Evolutionary conservation across 2,888 invertebrate species (phyloP).

Genomic region (Tetrapedia diversipes): DNA sequence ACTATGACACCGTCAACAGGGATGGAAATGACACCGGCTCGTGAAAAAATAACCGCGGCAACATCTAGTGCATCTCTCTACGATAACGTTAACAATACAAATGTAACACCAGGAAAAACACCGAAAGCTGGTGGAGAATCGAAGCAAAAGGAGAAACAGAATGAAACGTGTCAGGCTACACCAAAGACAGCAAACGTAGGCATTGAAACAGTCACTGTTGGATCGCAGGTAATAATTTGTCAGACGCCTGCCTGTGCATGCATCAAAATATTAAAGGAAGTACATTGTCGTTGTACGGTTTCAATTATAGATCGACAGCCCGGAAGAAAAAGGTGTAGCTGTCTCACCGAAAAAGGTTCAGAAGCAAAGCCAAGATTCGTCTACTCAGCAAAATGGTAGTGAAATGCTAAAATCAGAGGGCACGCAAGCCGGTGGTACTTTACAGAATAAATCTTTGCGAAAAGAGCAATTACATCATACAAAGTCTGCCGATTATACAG

Average conservation of each 20-base stretch:
- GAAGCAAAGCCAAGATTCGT: slow-evolving; percentile 84
- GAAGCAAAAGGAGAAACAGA: slow-evolving; percentile 83
- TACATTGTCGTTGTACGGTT: neutral
- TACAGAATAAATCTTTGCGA: slow-evolving; percentile 83
- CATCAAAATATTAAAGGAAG: no score
- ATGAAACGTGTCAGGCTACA: slow-evolving; percentile 82
- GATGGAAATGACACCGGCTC: slow-evolving; percentile 85
- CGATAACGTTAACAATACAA: slow-evolving; percentile 88
- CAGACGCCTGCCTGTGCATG: no score
- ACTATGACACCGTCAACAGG: slow-evolving; percentile 88
- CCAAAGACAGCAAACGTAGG: slow-evolving; percentile 80
- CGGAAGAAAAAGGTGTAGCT: slow-evolving; percentile 82
- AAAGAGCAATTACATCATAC: slow-evolving; percentile 82
- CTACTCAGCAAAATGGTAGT: slow-evolving; percentile 78
- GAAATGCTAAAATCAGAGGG: slow-evolving; percentile 90
- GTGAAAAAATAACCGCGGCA: slow-evolving; percentile 91
- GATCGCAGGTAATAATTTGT: slow-evolving; percentile 86
- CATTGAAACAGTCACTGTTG: slow-evolving; percentile 81
- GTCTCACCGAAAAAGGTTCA: slow-evolving; percentile 83
- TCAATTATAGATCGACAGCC: slow-evolving; percentile 77
- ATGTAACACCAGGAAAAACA: slow-evolving; percentile 73
- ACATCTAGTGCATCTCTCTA: slow-evolving; percentile 95
- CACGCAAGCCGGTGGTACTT: slow-evolving; percentile 91
- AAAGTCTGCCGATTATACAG: slow-evolving; percentile 85
- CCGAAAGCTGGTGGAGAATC: slow-evolving; percentile 75